Evolutionary conservation across 2,888 invertebrate genomes (phyloP).

Genomic region (Tachystola acroxantha): DNA sequence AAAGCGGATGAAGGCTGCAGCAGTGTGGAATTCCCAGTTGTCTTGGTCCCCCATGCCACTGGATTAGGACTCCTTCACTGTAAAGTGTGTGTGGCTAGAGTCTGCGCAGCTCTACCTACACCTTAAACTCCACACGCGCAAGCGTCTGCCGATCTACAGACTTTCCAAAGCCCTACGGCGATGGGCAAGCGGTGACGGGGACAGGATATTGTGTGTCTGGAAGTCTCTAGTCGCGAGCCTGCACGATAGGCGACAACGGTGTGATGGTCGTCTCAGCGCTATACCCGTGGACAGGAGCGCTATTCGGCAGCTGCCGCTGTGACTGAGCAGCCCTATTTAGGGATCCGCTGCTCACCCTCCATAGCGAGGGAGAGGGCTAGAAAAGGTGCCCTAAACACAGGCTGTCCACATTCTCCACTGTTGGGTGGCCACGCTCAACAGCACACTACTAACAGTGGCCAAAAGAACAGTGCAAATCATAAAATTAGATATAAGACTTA

Average conservation of each 20-base stretch:
- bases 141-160: too few species aligned
- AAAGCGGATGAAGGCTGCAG: too few species aligned
- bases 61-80: too few species aligned
- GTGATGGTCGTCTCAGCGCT: background rate
- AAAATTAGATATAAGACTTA: background rate
- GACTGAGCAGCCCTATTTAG: conserved; percentile 13
- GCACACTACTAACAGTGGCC: background rate
- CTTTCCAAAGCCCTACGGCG: conserved; percentile 2
- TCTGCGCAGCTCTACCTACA: too few species aligned
- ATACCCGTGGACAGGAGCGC: background rate
- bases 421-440: background rate
- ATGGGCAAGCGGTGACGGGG: background rate
- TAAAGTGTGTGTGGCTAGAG: too few species aligned
- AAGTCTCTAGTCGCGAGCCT: background rate
- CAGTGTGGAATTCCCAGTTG: too few species aligned
- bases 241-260: background rate
- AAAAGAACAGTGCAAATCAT: background rate
- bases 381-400: conserved; percentile 8
- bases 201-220: background rate
- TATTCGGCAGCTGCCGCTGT: conserved; percentile 9
- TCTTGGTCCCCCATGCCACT: too few species aligned
- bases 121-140: too few species aligned
- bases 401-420: background rate
- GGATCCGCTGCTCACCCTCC: conserved; percentile 7
- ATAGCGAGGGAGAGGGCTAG: conserved; percentile 5